Evolutionary conservation across 2,888 invertebrate species (phyloP).

Genomic region (Acleris laterana): DNA sequence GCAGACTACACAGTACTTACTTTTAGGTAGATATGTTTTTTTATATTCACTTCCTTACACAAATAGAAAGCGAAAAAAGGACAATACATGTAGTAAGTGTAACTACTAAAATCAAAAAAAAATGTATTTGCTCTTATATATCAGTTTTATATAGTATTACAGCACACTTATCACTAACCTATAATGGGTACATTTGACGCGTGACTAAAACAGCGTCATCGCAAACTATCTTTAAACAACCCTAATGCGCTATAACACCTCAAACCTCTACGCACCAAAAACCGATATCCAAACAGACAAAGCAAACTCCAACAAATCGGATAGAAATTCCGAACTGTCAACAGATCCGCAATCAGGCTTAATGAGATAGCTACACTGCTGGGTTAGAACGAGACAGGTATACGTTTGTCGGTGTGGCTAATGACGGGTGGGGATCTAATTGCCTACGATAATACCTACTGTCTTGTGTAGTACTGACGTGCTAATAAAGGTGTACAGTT

Average conservation of each 20-base stretch:
- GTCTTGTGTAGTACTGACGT: slow-evolving; percentile 42
- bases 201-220: no score
- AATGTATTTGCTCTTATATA: no score
- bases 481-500: slow-evolving; percentile 15
- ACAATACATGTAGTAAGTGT: no score
- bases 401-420: slow-evolving; percentile 62
- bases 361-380: slow-evolving; percentile 52
- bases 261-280: neutral
- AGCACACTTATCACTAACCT: no score
- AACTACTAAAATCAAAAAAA: no score
- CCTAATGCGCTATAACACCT: neutral
- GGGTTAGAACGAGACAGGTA: slow-evolving; percentile 54
- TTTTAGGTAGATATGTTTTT: no score
- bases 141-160: no score
- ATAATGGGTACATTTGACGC: no score
- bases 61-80: no score
- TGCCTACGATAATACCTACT: slow-evolving; percentile 78
- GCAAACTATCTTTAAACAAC: no score
- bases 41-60: no score
- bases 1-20: no score
- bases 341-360: slow-evolving; percentile 65
- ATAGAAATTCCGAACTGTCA: slow-evolving; percentile 66
- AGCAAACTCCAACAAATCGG: slow-evolving; percentile 69
- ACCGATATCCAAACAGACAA: slow-evolving; percentile 49
- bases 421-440: slow-evolving; percentile 78